Evolutionary conservation across 2,797 vertebrate genomes (phyloP).

Genomic region (Morelia viridis): DNA sequence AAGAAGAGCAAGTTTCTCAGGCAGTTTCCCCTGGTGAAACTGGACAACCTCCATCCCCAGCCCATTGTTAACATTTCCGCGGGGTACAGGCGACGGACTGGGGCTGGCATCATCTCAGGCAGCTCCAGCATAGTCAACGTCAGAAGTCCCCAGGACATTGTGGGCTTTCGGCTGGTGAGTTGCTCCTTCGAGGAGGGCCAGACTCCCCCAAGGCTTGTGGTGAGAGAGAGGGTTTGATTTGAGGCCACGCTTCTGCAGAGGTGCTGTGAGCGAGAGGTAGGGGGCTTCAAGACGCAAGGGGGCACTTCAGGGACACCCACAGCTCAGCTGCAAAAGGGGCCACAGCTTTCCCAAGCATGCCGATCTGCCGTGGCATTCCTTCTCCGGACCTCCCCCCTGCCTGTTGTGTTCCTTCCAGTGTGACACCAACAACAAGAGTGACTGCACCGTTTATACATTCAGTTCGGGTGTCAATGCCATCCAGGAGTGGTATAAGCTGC

Average conservation of each 20-base stretch:
- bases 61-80: constrained; percentile 57
- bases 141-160: constrained; percentile 66
- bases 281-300: neutral
- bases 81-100: constrained; percentile 69
- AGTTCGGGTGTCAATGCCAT: constrained; percentile 80
- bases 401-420: constrained; percentile 66
- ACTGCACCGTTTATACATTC: constrained; percentile 78
- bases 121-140: constrained; percentile 67
- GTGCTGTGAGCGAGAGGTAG: neutral
- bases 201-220: neutral
- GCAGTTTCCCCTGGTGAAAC: constrained; percentile 65
- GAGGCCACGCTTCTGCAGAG: neutral
- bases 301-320: neutral
- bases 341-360: neutral
- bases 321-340: neutral
- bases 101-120: constrained; percentile 62
- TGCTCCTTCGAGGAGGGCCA: rapidly evolving
- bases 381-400: constrained; percentile 29
- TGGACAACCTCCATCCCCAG: constrained; percentile 50
- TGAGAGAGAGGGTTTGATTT: neutral
- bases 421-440: constrained; percentile 66
- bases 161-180: constrained; percentile 78
- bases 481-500: constrained; percentile 82
- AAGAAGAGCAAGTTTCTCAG: constrained; percentile 53
- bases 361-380: neutral